Evolutionary conservation across 2,797 vertebrate genomes (phyloP), one percentile per base, ranked within the genome.

Genomic region (Myripristis murdjan): DNA sequence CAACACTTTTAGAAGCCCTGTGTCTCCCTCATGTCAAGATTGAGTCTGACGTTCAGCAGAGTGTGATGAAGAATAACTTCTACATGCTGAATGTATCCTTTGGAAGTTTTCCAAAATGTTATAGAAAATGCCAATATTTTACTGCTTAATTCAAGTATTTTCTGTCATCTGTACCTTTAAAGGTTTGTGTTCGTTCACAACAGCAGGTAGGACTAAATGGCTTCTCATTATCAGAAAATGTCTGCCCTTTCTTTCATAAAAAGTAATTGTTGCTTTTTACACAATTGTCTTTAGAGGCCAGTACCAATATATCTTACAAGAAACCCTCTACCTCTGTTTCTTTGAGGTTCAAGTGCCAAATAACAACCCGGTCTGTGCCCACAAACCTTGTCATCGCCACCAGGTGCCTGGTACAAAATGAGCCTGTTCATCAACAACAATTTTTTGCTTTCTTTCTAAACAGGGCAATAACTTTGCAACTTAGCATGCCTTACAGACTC

Each of bases 61-160:
- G 77, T 14, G 10, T 1, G 9, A 48, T 82, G 7, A 92, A 93
- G 0, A 77, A 55, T 0, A 79, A 55, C 2, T 64, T 91, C 22
- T 95, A 94, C 24, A 23, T 91, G 69, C 53, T 91, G 43, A 95
- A 94, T 52, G 92, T 98, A 98, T 97, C 97, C 96, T 98, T 95
- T 35, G n/a, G 8, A n/a, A 20, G 24, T 24, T 15, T 54, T 46
- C 3, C 9, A 14, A 39, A 39, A 23, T 5, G 15, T 2, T 35
- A 4, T 20, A 18, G n/a, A 28, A 28, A 52, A 39, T 11, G 8
- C 35, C 14, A 39, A 14, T 39, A 14, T 39, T 39, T 39, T 3
- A 37, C 35, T 8, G 10, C 35, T 37, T 12, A 37, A 14, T n/a
- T 73, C 39, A 44, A 22, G 56, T 24, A 6, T 7, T 6, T n/a